These are phyloP conservation scores for Pelecanus crispus DNA, from an alignment of 2,113 vertebrate genomes.

Conservation along the genomic window DNA sequence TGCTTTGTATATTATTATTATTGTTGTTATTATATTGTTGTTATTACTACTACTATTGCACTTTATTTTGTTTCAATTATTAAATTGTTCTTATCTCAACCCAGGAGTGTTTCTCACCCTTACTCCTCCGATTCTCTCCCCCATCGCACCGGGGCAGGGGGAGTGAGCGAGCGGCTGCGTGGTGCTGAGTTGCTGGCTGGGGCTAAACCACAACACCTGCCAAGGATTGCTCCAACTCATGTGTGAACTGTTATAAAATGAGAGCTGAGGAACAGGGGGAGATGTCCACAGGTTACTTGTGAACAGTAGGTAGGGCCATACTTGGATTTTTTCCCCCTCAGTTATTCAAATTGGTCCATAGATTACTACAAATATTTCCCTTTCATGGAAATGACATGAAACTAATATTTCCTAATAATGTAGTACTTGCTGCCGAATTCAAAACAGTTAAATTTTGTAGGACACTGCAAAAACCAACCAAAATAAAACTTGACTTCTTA, in stretches of 20 bases:
- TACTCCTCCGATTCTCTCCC: no score
- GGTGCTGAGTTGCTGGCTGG: no score
- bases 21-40: no score
- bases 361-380: neutral
- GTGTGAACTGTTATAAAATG: neutral
- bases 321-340: neutral
- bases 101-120: no score
- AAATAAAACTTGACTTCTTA: neutral
- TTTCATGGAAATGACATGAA: neutral
- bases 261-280: neutral
- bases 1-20: no score
- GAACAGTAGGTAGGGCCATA: neutral
- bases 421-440: neutral
- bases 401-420: neutral
- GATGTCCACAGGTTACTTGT: neutral
- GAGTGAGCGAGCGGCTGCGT: no score
- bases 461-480: neutral
- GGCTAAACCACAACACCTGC: no score
- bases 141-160: no score
- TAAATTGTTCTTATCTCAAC: no score
- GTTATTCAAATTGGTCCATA: neutral
- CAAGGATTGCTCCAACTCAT: neutral
- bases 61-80: no score
- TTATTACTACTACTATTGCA: no score
- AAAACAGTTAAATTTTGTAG: neutral